phyloP scores from a whole-genome alignment of 1,140 invertebrate genomes.

The Hylaeus anthracinus region DNA sequence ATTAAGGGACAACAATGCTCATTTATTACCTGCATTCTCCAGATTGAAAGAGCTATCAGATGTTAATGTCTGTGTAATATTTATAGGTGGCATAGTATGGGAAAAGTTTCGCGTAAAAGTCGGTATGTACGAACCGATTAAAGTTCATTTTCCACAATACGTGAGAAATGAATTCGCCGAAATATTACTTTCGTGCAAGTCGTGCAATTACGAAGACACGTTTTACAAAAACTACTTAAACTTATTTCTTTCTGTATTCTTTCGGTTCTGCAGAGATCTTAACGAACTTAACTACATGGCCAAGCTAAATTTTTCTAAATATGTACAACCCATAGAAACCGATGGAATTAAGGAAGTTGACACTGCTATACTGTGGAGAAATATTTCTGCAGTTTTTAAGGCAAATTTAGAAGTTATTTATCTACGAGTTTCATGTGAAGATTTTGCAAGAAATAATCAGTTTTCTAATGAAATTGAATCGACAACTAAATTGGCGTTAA shows the following conservation, averaged over 20 bases:
- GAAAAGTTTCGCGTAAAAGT: slow-evolving; percentile 89
- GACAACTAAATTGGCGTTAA: slow-evolving; percentile 83
- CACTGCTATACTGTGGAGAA: slow-evolving; percentile 87
- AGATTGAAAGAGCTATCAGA: slow-evolving; percentile 87
- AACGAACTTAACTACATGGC: slow-evolving; percentile 89
- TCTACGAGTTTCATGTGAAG: slow-evolving; percentile 83
- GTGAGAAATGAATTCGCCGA: slow-evolving; percentile 88
- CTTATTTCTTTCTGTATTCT: slow-evolving; percentile 90
- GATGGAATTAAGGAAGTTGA: slow-evolving; percentile 83
- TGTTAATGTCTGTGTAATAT: slow-evolving; percentile 88
- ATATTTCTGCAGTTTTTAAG: slow-evolving; percentile 88
- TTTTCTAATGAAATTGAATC: slow-evolving; percentile 76
- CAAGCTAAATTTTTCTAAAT: slow-evolving; percentile 86
- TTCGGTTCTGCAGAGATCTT: slow-evolving; percentile 89
- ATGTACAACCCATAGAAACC: slow-evolving; percentile 87
- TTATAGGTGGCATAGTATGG: slow-evolving; percentile 89
- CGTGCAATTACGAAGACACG: slow-evolving; percentile 70
- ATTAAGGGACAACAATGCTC: slow-evolving; percentile 87
- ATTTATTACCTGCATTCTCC: slow-evolving; percentile 87
- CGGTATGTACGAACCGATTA: slow-evolving; percentile 87
- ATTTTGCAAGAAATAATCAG: slow-evolving; percentile 64
- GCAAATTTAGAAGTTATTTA: slow-evolving; percentile 89
- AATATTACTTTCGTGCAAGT: slow-evolving; percentile 84
- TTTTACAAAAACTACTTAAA: slow-evolving; percentile 91
- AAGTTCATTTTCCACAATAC: slow-evolving; percentile 91